These are phyloP conservation scores for Thecophora atra DNA, from an alignment of 2,888 invertebrate species.

Conservation along the genomic window DNA sequence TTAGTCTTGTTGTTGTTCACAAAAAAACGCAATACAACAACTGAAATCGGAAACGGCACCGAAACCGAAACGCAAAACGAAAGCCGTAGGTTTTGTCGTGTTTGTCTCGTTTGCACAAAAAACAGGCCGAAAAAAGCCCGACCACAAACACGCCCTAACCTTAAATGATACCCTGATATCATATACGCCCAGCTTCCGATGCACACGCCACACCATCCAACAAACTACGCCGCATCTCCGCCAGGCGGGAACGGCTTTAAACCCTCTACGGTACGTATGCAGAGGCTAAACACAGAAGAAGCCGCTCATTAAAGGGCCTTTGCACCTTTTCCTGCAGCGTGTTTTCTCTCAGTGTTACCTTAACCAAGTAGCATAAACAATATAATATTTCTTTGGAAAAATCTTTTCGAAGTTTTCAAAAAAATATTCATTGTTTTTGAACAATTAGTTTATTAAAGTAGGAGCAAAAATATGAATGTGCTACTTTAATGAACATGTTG, in stretches of 20 bases:
- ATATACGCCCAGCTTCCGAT: conserved; percentile 64
- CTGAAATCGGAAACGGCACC: conserved; percentile 6
- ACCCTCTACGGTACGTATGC: conserved; percentile 3
- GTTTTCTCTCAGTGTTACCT: not conserved
- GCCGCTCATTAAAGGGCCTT: not conserved
- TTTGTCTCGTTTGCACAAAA: conserved; percentile 39
- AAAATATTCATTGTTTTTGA: not conserved
- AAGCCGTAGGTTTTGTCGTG: conserved; percentile 44
- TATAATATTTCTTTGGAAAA: not conserved
- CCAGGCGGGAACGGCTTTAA: not conserved
- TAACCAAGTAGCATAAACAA: not conserved
- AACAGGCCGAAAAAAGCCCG: conserved; percentile 24
- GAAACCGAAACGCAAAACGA: not conserved
- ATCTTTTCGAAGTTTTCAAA: not conserved
- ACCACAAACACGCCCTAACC: conserved; percentile 54
- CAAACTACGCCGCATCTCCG: not conserved
- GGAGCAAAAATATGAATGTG: no score
- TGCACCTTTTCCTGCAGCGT: not conserved
- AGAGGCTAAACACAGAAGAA: not conserved
- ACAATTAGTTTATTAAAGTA: not conserved
- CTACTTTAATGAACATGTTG: no score
- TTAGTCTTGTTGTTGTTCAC: conserved; percentile 29
- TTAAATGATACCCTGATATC: conserved; percentile 64
- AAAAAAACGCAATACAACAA: conserved; percentile 26
- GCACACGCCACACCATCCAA: no score